These are phyloP conservation scores for Ooceraea biroi DNA, from an alignment of 1,140 invertebrate genomes.

Conservation along the genomic window DNA sequence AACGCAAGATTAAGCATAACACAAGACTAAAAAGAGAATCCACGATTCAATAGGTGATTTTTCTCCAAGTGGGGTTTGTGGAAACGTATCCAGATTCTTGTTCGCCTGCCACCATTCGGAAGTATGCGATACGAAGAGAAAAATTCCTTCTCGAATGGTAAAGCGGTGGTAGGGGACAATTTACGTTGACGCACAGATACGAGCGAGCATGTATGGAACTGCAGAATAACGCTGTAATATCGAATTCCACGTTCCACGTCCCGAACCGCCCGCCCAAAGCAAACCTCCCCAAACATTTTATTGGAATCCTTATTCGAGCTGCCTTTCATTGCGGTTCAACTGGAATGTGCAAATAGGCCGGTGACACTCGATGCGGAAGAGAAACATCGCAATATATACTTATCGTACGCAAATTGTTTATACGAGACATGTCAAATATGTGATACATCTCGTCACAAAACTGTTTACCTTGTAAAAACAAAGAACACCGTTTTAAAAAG, in stretches of 20 bases:
- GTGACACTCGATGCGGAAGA: constrained; percentile 70
- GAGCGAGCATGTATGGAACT: constrained; percentile 53
- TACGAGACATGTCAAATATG: constrained; percentile 34
- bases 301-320: constrained; percentile 79
- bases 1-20: not conserved
- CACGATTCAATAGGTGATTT: not conserved
- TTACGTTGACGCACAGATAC: constrained; percentile 53
- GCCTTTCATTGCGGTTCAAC: constrained; percentile 72
- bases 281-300: constrained; percentile 77
- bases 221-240: constrained; percentile 81
- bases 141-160: constrained; percentile 57
- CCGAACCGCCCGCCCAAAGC: constrained; percentile 67
- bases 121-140: constrained; percentile 58
- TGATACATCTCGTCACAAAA: constrained; percentile 22
- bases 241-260: constrained; percentile 77
- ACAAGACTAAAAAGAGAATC: not conserved
- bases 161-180: constrained; percentile 49
- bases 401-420: constrained; percentile 49
- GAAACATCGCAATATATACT: constrained; percentile 59
- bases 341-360: constrained; percentile 80
- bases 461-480: constrained; percentile 4
- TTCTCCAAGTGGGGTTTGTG: not conserved
- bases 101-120: constrained; percentile 29
- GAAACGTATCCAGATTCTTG: constrained; percentile 33
- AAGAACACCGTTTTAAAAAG: constrained; percentile 1